Conservation (phyloP, 2,797 vertebrate species). For the Platalea minor region DNA sequence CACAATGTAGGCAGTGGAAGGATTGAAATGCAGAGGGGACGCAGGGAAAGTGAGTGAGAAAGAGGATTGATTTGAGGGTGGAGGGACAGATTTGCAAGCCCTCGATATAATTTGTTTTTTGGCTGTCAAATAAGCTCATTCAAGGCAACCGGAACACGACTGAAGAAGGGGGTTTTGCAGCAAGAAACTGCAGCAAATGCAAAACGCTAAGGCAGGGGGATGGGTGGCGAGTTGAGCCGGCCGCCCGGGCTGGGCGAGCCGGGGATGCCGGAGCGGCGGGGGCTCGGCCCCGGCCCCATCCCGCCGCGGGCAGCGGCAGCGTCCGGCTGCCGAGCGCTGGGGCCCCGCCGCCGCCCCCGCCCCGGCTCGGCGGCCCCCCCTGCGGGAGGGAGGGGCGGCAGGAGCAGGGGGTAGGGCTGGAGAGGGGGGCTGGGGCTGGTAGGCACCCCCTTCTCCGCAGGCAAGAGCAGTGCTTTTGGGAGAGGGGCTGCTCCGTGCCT, state of each 20-base stretch:
- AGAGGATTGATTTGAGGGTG: slow-evolving; percentile 38
- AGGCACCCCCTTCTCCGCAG: background rate
- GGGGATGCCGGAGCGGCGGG: background rate
- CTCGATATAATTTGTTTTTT: slow-evolving; percentile 39
- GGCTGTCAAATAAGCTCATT: slow-evolving; percentile 72
- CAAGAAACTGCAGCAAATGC: slow-evolving; percentile 48
- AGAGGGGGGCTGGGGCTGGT: background rate
- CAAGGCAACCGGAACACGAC: slow-evolving; percentile 49
- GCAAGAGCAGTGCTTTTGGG: background rate
- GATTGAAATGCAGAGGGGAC: slow-evolving; percentile 52
- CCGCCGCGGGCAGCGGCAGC: too few species aligned
- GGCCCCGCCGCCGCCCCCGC: background rate
- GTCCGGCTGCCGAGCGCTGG: too few species aligned
- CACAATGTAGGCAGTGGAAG: slow-evolving; percentile 42
- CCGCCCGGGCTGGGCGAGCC: background rate
- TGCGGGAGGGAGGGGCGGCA: background rate
- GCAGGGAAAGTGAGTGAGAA: slow-evolving; percentile 31
- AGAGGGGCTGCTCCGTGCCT: background rate
- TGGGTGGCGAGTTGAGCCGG: background rate
- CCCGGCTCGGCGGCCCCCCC: too few species aligned
- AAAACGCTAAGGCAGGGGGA: background rate
- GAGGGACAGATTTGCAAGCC: slow-evolving; percentile 44
- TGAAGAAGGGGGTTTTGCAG: slow-evolving; percentile 43
- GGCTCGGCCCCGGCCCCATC: too few species aligned
- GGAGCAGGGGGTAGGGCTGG: background rate